A percentile compares a stretch with the other conserved stretches of the same genome.
Conservation (phyloP, 2,888 invertebrate species). For the Eupithecia vulgata region DNA sequence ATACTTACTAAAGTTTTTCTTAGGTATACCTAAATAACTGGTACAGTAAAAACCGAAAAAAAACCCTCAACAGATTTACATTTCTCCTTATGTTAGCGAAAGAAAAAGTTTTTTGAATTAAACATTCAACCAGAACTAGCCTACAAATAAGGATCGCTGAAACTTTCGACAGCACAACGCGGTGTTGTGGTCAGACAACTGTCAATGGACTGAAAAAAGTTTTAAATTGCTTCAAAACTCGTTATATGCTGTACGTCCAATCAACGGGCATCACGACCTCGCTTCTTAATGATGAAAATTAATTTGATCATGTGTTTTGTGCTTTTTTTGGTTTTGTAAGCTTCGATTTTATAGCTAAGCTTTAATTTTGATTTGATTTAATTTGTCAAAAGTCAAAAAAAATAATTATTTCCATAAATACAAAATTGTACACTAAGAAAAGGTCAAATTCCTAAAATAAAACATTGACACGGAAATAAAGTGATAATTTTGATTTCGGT, state of each 20-base stretch:
- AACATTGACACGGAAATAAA: too few species aligned
- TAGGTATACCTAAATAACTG: neutral
- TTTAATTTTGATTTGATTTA: too few species aligned
- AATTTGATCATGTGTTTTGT: neutral
- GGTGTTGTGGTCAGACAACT: slow-evolving; percentile 5
- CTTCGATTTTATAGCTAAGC: too few species aligned
- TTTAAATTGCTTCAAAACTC: slow-evolving; percentile 12
- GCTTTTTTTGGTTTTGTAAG: too few species aligned
- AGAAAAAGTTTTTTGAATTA: neutral
- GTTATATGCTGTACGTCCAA: slow-evolving; percentile 7
- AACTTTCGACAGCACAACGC: slow-evolving; percentile 2
- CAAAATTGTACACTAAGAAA: too few species aligned
- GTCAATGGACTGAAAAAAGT: slow-evolving; percentile 11
- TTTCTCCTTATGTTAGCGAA: neutral
- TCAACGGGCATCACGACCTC: neutral
- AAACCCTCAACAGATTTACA: neutral
- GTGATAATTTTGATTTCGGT: too few species aligned
- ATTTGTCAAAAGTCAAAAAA: too few species aligned
- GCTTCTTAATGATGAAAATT: neutral
- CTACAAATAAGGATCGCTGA: slow-evolving; percentile 6
- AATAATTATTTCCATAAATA: too few species aligned
- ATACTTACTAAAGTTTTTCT: too few species aligned
- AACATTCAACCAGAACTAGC: slow-evolving; percentile 6
- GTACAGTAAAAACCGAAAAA: neutral
- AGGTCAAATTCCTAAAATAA: too few species aligned